Base-by-base conservation (phyloP, 2,113 vertebrate genomes). In the Passerina amoena region DNA sequence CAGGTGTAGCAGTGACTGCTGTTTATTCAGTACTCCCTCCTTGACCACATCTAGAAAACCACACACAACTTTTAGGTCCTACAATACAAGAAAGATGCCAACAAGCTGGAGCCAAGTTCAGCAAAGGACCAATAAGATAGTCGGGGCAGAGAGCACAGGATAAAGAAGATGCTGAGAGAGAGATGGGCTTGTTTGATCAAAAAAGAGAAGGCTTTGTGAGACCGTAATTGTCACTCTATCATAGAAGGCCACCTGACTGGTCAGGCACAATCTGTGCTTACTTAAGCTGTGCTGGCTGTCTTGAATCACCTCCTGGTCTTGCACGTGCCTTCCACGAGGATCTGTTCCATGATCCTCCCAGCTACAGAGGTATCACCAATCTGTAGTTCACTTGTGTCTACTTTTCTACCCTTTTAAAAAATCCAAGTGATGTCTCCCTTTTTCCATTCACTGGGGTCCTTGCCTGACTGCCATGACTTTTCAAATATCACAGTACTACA, bases 1-100 rank as follows among this genome's bases (percentile, higher is more conserved):
- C 57, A 76, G 51, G 38, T 1, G 12, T 2, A 81, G 40, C 4
- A 4, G n/a, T 0, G 0, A 60, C 3, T 69, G 40, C 54, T 9
- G 2, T 23, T 75, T 44, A 38, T 33, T 61, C 44, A 51, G 31
- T 33, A 75, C 65, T 88, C 80, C 20, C 35, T 33, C 23, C 35
- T 30, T 14, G 10, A 47, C 16, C 50, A 61, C 37, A 78, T 51
- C 40, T 12, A 66, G 48, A 79, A 47, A 92, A n/a, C 38, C 11
- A 15, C 44, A 57, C 8, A 42, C 24, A 75, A 45, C 22, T 80
- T 71, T 23, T 21, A 66, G 48, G 44, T 19, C 20, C 19, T 86
- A 53, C 42, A 71, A 4, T 18, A 65, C 31, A 48, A 78, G 35
- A 86, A 72, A 50, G 33, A 65, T 56, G 45, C 2, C 60, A 90